These are phyloP conservation scores for Callimorpha dominula DNA, from an alignment of 2,888 invertebrate genomes.

Conservation along the genomic window DNA sequence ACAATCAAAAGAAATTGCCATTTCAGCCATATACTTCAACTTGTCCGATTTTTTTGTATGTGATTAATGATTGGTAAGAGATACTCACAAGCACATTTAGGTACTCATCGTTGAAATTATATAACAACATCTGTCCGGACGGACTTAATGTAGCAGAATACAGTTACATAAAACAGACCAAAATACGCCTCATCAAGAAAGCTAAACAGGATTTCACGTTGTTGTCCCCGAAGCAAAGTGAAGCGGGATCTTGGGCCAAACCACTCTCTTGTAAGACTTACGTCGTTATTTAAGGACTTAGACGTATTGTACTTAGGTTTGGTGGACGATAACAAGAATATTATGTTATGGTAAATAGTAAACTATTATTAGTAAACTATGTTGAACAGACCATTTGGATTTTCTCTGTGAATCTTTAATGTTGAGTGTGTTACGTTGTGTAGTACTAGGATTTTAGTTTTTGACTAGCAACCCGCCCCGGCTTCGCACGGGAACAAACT, in stretches of 20 bases:
- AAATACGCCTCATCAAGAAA: slow-evolving; percentile 7
- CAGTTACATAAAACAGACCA: background rate
- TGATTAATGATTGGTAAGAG: too few species aligned
- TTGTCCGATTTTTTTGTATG: too few species aligned
- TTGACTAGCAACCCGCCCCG: too few species aligned
- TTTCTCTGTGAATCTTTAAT: too few species aligned
- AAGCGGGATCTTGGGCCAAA: slow-evolving; percentile 1
- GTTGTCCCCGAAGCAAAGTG: slow-evolving; percentile 10
- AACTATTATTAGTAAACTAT: too few species aligned
- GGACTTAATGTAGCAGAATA: background rate
- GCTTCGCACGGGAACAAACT: too few species aligned
- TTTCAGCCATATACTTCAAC: too few species aligned
- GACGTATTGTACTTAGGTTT: slow-evolving; percentile 8
- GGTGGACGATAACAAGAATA: slow-evolving; percentile 1
- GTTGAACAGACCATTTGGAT: background rate
- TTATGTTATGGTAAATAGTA: background rate
- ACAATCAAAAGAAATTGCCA: too few species aligned
- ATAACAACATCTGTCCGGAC: background rate
- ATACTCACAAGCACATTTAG: too few species aligned
- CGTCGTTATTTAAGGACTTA: slow-evolving; percentile 9
- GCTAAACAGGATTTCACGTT: slow-evolving; percentile 4
- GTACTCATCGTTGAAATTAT: background rate
- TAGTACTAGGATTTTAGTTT: too few species aligned
- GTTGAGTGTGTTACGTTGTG: too few species aligned
- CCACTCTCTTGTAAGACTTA: slow-evolving; percentile 12